Evolutionary conservation across 2,113 vertebrate species (phyloP), one percentile per base, ranked within the genome.

Genomic region (Rhinoptilus africanus): DNA sequence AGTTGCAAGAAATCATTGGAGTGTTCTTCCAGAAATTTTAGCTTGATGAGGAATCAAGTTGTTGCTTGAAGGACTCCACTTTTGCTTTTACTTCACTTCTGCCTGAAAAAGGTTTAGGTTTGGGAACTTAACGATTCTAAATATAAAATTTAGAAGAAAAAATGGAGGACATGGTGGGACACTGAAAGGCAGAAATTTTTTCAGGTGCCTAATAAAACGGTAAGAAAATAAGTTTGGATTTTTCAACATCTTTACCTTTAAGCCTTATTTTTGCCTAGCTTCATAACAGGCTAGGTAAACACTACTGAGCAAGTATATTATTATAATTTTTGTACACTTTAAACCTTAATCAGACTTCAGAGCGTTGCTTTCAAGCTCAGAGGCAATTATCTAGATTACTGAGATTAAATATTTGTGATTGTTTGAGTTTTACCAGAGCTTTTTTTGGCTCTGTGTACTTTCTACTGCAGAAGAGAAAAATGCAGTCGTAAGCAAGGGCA

Each of bases 381-480:
- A 88, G 67, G 72, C 63, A 88, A 59, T 93, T 95, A 62, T 41
- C 27, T 92, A 80, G 63, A 80, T 95, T 77, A 88, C 67, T 74
- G 79, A 93, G 75, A 80, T 88, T 32, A 95, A 95, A 88, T 93
- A 62, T 57, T 69, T 83, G 45, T 93, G 63, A 92, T 93, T 90
- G 92, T 94, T 94, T 13, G 35, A 78, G 24, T 93, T 95, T 47
- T 68, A 96, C 23, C 5, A 24, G 8, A 19, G 37, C 6, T 78
- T 45, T 78, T 93, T 83, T 90, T 82, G 47, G 18, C 30, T 39
- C 9, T 48, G 14, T 60, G 24, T 62, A 15, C 22, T 72, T 95
- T 69, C 48, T 83, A 18, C 67, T 79, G 45, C n/a, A 75, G 63
- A 26, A 45, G 37, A 14, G 37, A 68, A 79, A 57, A 79, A 17